Evolutionary conservation across 2,113 vertebrate genomes (phyloP).

Genomic region (Pelmatolapia mariae): DNA sequence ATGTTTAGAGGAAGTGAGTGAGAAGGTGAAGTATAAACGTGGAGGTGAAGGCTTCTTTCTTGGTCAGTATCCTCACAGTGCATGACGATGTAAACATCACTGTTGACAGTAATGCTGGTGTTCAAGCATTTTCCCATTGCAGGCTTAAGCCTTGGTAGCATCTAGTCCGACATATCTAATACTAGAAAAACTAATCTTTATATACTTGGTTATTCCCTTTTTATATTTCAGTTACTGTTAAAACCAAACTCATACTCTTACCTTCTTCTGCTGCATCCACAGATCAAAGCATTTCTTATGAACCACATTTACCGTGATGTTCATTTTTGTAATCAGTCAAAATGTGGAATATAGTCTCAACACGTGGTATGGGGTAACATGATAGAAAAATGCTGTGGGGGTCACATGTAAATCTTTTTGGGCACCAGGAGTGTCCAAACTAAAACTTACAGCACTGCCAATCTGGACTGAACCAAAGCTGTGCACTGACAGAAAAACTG

Average conservation of each 20-base stretch:
- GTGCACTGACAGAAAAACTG: neutral
- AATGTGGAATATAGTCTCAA: neutral
- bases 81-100: neutral
- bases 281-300: neutral
- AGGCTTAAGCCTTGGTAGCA: neutral
- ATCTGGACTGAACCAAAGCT: neutral
- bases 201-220: neutral
- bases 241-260: neutral
- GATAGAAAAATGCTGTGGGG: neutral
- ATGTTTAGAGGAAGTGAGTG: neutral
- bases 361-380: fast-evolving
- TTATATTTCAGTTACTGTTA: neutral
- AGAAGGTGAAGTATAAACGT: neutral
- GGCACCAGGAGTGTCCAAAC: neutral
- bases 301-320: neutral
- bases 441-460: neutral
- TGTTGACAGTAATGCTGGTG: neutral
- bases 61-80: neutral
- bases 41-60: neutral
- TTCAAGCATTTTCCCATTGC: neutral
- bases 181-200: neutral
- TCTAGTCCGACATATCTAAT: neutral
- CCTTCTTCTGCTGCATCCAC: fast-evolving
- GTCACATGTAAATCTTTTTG: neutral
- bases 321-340: neutral